phyloP scores from a whole-genome alignment of 2,113 vertebrate genomes.

The Galbula dea region DNA sequence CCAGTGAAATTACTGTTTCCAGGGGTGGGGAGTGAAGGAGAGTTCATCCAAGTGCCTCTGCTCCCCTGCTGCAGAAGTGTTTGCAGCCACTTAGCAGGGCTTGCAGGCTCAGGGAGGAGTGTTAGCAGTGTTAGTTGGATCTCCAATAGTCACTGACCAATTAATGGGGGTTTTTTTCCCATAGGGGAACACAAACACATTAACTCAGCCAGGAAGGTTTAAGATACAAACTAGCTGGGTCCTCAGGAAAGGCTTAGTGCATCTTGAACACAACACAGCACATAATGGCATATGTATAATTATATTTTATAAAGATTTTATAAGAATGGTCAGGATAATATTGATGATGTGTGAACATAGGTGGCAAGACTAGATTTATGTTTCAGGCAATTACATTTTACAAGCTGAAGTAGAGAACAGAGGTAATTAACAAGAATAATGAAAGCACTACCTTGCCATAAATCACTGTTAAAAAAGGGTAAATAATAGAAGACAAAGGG shows the following conservation, averaged over 20 bases:
- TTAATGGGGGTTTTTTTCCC: background rate
- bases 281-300: background rate
- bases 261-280: background rate
- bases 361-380: constrained; percentile 53
- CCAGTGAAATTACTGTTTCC: background rate
- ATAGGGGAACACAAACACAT: background rate
- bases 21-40: background rate
- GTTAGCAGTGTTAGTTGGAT: background rate
- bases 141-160: background rate
- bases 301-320: constrained; percentile 53
- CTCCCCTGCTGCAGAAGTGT: background rate
- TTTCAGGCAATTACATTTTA: constrained; percentile 61
- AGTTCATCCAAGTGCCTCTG: background rate
- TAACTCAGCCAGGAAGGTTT: background rate
- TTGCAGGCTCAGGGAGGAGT: too few species aligned
- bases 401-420: constrained; percentile 33
- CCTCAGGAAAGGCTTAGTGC: background rate
- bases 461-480: constrained; percentile 62
- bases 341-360: constrained; percentile 42
- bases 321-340: constrained; percentile 25
- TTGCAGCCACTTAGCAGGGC: background rate
- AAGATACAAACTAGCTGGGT: background rate
- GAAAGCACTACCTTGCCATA: constrained; percentile 45
- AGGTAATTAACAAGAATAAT: constrained; percentile 69
- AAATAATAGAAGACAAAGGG: constrained; percentile 65